Evolutionary conservation across 2,113 vertebrate genomes (phyloP), one percentile per base, ranked within the genome.

Genomic region (Tetrao urogallus): DNA sequence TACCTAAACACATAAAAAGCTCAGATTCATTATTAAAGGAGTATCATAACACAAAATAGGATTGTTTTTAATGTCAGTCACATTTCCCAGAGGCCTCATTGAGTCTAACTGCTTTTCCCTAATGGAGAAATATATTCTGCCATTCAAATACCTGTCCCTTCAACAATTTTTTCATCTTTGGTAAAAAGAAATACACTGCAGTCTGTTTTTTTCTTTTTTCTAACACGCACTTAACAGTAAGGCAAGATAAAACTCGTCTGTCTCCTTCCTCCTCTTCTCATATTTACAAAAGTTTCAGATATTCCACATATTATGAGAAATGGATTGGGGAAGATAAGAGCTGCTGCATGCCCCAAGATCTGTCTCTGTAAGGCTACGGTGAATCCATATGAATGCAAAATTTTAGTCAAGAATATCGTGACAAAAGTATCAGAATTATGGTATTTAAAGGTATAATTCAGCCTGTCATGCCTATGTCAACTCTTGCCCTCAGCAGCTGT

Each of bases 41-140:
- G 18, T 78, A 88, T 43, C 61, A 71, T 84, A 92, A 92, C 88
- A 47, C 67, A 87, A 94, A 95, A 67, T 8, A 76, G 45, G 67
- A 93, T 60, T 92, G 61, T 63, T 94, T 84, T 82, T 69, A 70
- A 79, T n/a, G 90, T 78, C 88, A 69, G 3, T 89, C 90, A 84
- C 40, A 82, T 92, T 73, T 91, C 91, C 77, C 93, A 92, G 40
- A 61, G 57, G 93, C 42, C 89, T 89, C 74, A 48, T 20, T 79
- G 73, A 89, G 56, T 64, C 65, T 84, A 85, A 89, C 72, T 87
- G 79, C 73, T 70, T 93, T 72, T 86, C 58, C 48, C 89, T 94
- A 86, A 92, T 7, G 40, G 3, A 66, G 81, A 92, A 93, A 86
- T 92, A 71, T 5, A 60, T 77, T 82, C 66, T 82, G 74, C 74